Percentiles rank a stretch among this genome's conserved stretches.
These are phyloP conservation scores for Papilio aristodemus DNA, from an alignment of 1,140 invertebrate species.

Conservation along the genomic window DNA sequence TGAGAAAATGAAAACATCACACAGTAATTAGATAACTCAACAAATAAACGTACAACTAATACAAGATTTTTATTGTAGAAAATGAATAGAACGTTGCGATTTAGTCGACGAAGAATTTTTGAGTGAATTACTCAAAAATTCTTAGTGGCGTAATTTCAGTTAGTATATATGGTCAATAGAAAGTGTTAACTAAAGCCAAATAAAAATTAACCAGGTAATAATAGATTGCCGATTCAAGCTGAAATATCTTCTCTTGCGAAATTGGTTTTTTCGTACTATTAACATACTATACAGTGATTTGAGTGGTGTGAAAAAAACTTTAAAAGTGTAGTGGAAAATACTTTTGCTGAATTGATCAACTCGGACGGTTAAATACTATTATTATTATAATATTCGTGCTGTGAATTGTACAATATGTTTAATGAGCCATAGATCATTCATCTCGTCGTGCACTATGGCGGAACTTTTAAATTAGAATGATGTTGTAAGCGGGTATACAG, in stretches of 20 bases:
- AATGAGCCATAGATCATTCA: background rate
- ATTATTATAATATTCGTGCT: background rate
- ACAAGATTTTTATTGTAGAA: background rate
- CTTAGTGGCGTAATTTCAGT: background rate
- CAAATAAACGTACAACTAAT: background rate
- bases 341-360: background rate
- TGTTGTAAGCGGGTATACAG: background rate
- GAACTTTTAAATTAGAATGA: background rate
- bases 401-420: background rate
- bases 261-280: background rate
- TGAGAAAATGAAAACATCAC: conserved; percentile 42
- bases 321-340: conserved; percentile 18
- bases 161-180: too few relatives aligned
- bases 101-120: background rate
- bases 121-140: background rate
- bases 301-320: conserved; percentile 13
- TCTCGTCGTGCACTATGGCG: too few relatives aligned
- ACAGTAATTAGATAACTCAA: conserved; percentile 22
- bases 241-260: conserved; percentile 3
- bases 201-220: background rate
- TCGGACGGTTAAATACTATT: background rate
- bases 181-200: background rate
- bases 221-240: background rate
- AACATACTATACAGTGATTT: background rate
- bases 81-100: background rate